These are phyloP conservation scores for Micrasema minimum DNA, from an alignment of 1,140 invertebrate species.

Conservation along the genomic window DNA sequence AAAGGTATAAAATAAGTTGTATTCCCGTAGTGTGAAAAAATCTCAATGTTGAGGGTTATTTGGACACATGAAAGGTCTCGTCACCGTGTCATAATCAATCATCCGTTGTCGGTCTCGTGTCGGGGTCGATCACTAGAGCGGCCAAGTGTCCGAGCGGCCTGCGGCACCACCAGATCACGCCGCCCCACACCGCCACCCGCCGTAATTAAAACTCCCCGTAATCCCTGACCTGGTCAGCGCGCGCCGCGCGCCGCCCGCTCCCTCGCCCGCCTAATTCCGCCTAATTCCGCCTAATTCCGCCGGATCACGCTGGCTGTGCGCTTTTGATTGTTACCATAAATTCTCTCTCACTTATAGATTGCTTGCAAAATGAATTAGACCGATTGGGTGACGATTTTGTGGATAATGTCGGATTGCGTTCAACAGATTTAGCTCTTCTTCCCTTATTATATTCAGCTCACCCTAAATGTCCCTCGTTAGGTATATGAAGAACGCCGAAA, in stretches of 20 bases:
- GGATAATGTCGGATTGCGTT: too few relatives aligned
- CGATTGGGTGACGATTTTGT: too few relatives aligned
- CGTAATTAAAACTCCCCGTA: conserved; percentile 4
- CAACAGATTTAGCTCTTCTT: too few relatives aligned
- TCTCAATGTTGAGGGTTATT: not conserved
- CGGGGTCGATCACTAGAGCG: too few relatives aligned
- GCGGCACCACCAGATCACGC: not conserved
- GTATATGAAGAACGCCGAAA: not conserved
- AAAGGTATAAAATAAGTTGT: too few relatives aligned
- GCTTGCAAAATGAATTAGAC: too few relatives aligned
- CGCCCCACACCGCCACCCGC: not conserved
- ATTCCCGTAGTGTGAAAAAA: not conserved
- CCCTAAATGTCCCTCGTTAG: not conserved
- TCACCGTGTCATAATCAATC: not conserved
- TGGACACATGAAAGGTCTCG: not conserved
- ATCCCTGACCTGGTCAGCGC: conserved; percentile 11
- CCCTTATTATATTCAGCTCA: not conserved
- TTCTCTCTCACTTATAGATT: not conserved
- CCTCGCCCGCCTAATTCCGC: too few relatives aligned
- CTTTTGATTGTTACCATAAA: conserved; percentile 1
- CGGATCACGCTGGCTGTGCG: conserved; percentile 5
- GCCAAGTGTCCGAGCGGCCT: too few relatives aligned
- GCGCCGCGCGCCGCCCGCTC: too few relatives aligned
- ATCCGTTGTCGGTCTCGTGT: not conserved
- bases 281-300: not conserved